Conservation (phyloP, 2,113 vertebrate species). For the Istiophorus platypterus region DNA sequence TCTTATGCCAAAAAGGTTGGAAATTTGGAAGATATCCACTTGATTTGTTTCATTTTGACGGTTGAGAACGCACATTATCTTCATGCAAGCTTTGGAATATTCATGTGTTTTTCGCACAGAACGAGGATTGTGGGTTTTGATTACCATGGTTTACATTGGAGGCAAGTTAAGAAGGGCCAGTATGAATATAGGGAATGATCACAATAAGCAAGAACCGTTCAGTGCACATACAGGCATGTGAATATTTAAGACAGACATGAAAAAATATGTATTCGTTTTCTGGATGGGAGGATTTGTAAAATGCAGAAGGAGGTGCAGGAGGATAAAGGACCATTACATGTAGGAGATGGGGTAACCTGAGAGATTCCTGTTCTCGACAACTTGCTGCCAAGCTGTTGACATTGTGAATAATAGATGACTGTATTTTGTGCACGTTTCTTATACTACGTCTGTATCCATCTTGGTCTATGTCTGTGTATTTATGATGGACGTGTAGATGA, state of each 20-base stretch:
- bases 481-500: neutral
- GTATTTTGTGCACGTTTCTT: slow-evolving; percentile 37
- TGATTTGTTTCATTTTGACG: neutral
- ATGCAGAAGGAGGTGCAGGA: neutral
- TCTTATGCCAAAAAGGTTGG: neutral
- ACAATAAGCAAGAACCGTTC: neutral
- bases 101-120: neutral
- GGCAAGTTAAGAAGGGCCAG: no score
- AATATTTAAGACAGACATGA: neutral
- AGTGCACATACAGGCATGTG: neutral
- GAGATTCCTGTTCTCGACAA: slow-evolving; percentile 40
- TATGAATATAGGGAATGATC: no score
- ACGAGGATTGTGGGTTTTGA: neutral
- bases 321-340: slow-evolving; percentile 11
- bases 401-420: slow-evolving; percentile 77
- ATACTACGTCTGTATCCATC: slow-evolving; percentile 12
- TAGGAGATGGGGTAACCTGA: slow-evolving; percentile 73
- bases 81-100: neutral
- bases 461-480: slow-evolving; percentile 8
- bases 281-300: slow-evolving; percentile 7
- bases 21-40: neutral
- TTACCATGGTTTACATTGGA: neutral
- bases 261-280: slow-evolving; percentile 4
- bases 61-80: neutral
- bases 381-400: slow-evolving; percentile 77